A percentile compares a stretch with the other conserved stretches of the same genome.
Evolutionary conservation across 1,140 invertebrate genomes (phyloP).

Genomic region (Philotrypesis tridentata): DNA sequence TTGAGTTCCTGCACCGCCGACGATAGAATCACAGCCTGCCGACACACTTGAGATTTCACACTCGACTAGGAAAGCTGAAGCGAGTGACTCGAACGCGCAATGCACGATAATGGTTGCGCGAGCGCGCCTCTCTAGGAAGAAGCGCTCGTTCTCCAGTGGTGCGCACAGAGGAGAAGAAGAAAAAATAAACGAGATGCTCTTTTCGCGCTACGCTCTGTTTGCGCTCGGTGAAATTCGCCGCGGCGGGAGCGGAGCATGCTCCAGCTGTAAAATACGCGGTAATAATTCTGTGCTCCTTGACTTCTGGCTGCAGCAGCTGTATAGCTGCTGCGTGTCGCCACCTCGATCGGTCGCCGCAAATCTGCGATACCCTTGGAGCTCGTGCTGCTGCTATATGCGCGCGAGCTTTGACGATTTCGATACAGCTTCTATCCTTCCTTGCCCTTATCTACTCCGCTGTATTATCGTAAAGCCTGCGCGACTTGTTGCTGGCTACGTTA

Average conservation of each 20-base stretch:
- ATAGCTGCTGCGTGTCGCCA: background rate
- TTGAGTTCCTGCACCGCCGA: too few relatives aligned
- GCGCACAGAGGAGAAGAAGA: too few relatives aligned
- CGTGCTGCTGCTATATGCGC: too few relatives aligned
- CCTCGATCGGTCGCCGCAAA: background rate
- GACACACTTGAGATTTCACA: background rate
- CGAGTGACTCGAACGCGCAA: too few relatives aligned
- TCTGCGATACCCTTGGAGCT: too few relatives aligned
- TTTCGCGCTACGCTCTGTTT: conserved; percentile 54
- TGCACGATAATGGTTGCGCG: background rate
- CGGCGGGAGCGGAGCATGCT: background rate
- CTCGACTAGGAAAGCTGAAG: background rate
- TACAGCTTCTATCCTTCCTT: too few relatives aligned
- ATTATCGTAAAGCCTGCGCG: too few relatives aligned
- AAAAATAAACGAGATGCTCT: conserved; percentile 25
- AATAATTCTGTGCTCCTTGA: background rate
- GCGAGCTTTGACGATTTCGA: too few relatives aligned
- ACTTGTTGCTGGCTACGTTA: too few relatives aligned
- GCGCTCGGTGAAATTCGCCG: conserved; percentile 47
- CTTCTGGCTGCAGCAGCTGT: too few relatives aligned
- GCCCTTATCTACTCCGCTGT: too few relatives aligned
- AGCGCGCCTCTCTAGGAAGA: background rate
- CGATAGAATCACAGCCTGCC: too few relatives aligned
- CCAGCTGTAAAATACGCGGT: background rate
- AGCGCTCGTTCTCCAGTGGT: background rate